These are phyloP conservation scores for Cephus pulcher DNA, from an alignment of 2,888 invertebrate genomes.

Conservation along the genomic window DNA sequence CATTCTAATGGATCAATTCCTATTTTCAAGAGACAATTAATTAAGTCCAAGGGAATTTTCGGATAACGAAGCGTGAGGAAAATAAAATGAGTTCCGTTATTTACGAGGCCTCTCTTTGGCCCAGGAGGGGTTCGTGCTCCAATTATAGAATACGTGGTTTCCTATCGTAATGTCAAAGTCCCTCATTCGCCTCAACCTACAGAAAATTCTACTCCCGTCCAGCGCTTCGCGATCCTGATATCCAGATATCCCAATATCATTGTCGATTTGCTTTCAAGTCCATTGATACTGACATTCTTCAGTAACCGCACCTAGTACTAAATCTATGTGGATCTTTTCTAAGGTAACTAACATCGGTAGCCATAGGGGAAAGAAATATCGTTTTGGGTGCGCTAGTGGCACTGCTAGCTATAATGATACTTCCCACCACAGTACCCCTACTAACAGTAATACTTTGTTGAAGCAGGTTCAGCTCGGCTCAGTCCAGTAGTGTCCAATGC, in stretches of 20 bases:
- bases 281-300: not conserved
- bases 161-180: not conserved
- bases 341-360: not conserved
- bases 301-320: not conserved
- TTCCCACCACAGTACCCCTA: not conserved
- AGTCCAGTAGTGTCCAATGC: slow-evolving; percentile 7
- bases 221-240: not conserved
- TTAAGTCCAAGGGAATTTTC: not conserved
- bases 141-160: not conserved
- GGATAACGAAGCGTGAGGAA: slow-evolving; percentile 1
- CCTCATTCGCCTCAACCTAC: not conserved
- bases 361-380: not conserved
- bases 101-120: not conserved
- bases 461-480: not conserved
- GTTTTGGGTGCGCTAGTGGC: not conserved
- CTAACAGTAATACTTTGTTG: slow-evolving; percentile 8
- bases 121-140: not conserved
- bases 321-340: not conserved
- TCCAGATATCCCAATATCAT: not conserved
- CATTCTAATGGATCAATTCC: not conserved
- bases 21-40: not conserved
- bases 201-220: not conserved
- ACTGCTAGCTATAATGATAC: not conserved
- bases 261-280: not conserved
- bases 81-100: not conserved